Conservation (phyloP, 1,140 invertebrate genomes). For the Brachionus angularis region DNA sequence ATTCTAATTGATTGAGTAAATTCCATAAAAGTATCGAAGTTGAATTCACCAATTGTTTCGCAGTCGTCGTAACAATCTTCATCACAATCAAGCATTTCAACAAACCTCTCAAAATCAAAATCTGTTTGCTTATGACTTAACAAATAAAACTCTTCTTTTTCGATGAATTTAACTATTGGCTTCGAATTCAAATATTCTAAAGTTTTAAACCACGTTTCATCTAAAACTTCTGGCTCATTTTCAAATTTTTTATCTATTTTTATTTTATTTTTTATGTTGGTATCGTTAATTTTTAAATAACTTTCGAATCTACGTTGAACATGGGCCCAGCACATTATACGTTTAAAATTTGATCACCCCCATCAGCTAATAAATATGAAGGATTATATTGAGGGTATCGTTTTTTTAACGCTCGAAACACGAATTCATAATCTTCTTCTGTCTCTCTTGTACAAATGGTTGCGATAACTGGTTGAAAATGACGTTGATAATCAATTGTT, state of each 20-base stretch:
- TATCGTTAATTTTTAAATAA: background rate
- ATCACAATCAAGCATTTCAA: background rate
- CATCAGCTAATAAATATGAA: background rate
- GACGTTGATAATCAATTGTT: background rate
- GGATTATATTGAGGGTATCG: background rate
- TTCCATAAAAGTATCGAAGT: too few species aligned
- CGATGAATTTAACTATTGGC: background rate
- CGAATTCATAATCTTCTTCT: slow-evolving; percentile 12
- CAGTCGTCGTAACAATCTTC: slow-evolving; percentile 8
- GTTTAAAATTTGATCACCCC: background rate
- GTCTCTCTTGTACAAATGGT: slow-evolving; percentile 16
- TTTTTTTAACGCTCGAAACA: slow-evolving; percentile 2
- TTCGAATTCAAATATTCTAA: slow-evolving; percentile 4
- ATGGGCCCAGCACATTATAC: slow-evolving; percentile 15
- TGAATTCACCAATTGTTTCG: too few species aligned
- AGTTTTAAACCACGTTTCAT: background rate
- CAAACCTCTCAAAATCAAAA: background rate
- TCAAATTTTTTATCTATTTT: background rate
- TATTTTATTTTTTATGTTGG: background rate
- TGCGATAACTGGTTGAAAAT: background rate
- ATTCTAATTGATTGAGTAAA: background rate
- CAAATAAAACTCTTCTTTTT: too few species aligned
- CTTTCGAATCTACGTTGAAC: background rate
- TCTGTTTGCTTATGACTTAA: too few species aligned
- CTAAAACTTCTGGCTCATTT: slow-evolving; percentile 3